Evolutionary conservation across 2,113 vertebrate genomes (phyloP).

Genomic region (Mobula birostris): DNA sequence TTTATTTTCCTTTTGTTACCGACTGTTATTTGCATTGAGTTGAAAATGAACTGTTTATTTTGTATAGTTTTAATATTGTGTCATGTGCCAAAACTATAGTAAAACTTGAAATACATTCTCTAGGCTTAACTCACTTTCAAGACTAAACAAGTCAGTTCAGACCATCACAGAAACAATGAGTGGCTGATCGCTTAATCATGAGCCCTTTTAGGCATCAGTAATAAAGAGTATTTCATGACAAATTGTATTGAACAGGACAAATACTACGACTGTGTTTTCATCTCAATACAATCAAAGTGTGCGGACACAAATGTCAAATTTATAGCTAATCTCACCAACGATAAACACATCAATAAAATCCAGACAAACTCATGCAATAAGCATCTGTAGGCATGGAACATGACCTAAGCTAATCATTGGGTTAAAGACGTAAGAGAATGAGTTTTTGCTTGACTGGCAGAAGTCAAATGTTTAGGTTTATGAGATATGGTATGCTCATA

Average conservation of each 20-base stretch:
- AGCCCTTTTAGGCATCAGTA: neutral
- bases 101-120: neutral
- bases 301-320: neutral
- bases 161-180: neutral
- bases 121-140: neutral
- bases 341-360: neutral
- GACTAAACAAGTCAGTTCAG: neutral
- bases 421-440: neutral
- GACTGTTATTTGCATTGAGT: neutral
- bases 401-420: neutral
- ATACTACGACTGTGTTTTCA: conserved; percentile 2
- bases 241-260: neutral
- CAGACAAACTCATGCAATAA: neutral
- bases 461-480: neutral
- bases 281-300: neutral
- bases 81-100: too few relatives aligned
- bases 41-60: neutral
- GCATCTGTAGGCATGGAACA: neutral
- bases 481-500: too few relatives aligned
- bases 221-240: neutral
- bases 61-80: neutral
- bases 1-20: too few relatives aligned
- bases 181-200: neutral
- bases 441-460: neutral
- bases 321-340: neutral